A percentile compares a stretch with the other conserved stretches of the same genome.
phyloP scores from a whole-genome alignment of 23 tunicate genomes.

The Aplidium turbinatum region DNA sequence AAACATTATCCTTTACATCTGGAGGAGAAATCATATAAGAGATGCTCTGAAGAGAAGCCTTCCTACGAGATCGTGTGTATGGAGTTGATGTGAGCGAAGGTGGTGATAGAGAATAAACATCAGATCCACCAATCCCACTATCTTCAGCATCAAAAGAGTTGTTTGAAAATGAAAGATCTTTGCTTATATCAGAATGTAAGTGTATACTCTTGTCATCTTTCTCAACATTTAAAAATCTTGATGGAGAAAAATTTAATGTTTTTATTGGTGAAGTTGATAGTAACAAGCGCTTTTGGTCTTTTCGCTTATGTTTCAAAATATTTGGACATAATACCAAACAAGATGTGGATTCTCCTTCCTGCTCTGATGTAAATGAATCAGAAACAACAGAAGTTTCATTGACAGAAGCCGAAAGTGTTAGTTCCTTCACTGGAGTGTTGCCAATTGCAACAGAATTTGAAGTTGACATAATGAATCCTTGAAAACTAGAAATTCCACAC shows the following conservation, averaged over 20 bases:
- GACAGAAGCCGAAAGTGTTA: no score
- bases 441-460: neutral
- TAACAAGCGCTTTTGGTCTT: neutral
- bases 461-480: constrained; percentile 25
- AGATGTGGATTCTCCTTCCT: neutral
- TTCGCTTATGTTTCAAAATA: constrained; percentile 28
- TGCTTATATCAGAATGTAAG: neutral
- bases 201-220: neutral
- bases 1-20: neutral
- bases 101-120: constrained; percentile 3
- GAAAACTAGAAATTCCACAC: constrained; percentile 49
- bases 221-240: constrained; percentile 60
- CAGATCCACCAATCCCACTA: constrained; percentile 64
- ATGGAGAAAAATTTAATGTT: constrained; percentile 71
- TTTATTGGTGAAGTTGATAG: constrained; percentile 61
- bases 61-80: constrained; percentile 32
- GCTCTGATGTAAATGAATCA: constrained; percentile 14
- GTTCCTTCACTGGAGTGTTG: neutral
- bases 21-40: neutral
- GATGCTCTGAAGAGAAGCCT: neutral
- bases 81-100: constrained; percentile 88
- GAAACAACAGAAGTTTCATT: no score
- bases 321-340: constrained; percentile 6
- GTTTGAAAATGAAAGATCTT: constrained; percentile 37
- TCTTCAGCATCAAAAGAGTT: constrained; percentile 48